Evolutionary conservation across 1,140 invertebrate genomes (phyloP).

Genomic region (Belonocnema kinseyi): DNA sequence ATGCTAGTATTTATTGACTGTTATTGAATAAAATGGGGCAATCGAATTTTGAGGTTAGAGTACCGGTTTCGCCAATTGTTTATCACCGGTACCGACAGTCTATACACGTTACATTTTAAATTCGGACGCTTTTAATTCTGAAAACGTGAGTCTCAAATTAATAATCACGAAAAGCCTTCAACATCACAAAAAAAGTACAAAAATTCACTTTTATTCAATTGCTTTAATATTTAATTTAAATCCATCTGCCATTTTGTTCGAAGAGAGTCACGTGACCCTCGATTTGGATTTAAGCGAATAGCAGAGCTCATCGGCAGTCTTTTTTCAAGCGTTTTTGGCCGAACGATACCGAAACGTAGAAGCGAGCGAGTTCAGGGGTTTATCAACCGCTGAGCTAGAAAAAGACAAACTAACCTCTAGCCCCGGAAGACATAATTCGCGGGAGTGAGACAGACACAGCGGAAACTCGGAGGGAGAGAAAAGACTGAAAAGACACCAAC

Average conservation of each 20-base stretch:
- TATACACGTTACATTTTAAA: no score
- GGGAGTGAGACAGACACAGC: conserved; percentile 32
- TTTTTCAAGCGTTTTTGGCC: conserved; percentile 32
- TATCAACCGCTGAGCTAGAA: not conserved
- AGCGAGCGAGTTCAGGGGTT: not conserved
- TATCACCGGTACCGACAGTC: no score
- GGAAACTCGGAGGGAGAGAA: conserved; percentile 16
- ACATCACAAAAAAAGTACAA: no score
- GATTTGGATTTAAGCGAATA: conserved; percentile 18
- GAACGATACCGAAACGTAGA: not conserved
- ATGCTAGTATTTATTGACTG: no score
- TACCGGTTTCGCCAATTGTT: no score
- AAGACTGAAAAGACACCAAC: not conserved
- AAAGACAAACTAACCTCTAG: not conserved
- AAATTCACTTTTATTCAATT: no score
- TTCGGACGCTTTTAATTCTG: no score
- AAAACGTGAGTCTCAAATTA: no score
- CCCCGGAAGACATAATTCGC: not conserved
- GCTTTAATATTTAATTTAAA: not conserved
- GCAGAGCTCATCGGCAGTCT: not conserved
- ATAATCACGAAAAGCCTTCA: no score
- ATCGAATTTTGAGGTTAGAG: no score
- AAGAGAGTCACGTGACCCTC: not conserved
- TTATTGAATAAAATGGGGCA: no score
- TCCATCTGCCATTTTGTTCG: not conserved